Base-by-base conservation (phyloP, 2,888 invertebrate genomes). In the Eilema caniola region DNA sequence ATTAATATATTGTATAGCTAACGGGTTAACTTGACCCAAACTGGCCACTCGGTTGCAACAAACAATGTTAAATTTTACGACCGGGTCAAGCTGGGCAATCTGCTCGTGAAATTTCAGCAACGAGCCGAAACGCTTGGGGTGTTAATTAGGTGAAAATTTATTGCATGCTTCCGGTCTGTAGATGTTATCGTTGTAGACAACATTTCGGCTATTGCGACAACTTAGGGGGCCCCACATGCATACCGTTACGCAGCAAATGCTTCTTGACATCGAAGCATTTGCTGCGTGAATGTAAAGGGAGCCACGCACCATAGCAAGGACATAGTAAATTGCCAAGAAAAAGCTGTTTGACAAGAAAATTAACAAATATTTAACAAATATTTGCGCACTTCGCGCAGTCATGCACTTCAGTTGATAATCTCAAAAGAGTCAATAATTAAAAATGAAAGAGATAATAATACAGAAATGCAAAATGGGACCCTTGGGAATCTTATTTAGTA, bases 401-500 rank as follows among this genome's bases (percentile, higher is more conserved):
- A 37, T n/a, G 33, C 33, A 37, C 33, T 37, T 37, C 1, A 37
- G 12, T 37, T 12, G 33, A 1, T 12, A 16, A 41, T 41, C 16
- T 41, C 12, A 3, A 37, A 37, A 41, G 4, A 41, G 14, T 7
- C 7, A 47, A n/a, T n/a, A n/a, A 47, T 47, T 47, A 72, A 72
- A 41, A 41, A 41, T 16, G 41, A 41, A 41, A 41, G 16, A 41
- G 14, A 41, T 41, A 14, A 37, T 37, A 37, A 41, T 41, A 14
- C 4, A 41, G 41, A 16, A 41, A 70, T 62, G 47, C 25, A 70
- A 71, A 69, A 37, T 56, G n/a, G 16, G 1, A 12, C 14, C 12
- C 14, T 37, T 14, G 47, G 41, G 56, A 60, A 63, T 62, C 67
- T 62, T 72, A 74, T 72, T 67, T 74, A 73, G 57, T 71, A 67